phyloP scores from a whole-genome alignment of 2,113 vertebrate species.

The Bolborhynchus lineola region DNA sequence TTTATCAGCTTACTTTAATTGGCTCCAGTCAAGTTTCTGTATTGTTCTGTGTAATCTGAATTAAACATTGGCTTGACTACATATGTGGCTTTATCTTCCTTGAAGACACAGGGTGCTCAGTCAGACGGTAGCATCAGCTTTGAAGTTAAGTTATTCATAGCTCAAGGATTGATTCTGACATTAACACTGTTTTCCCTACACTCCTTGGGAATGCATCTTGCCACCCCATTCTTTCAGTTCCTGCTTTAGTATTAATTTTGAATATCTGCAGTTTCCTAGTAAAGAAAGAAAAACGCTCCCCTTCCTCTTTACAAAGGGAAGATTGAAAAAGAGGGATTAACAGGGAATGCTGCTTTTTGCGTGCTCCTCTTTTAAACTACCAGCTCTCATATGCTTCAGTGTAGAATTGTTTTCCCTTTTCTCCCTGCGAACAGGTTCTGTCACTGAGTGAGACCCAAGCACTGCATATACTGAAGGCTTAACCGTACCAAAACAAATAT shows the following conservation, averaged over 20 bases:
- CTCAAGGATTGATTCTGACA: conserved; percentile 57
- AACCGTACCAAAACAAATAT: not conserved
- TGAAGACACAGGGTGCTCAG: conserved; percentile 51
- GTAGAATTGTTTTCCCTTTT: not conserved
- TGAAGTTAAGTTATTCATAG: conserved; percentile 69
- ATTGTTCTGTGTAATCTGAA: conserved; percentile 58
- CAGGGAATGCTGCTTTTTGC: not conserved
- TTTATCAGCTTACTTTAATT: conserved; percentile 61
- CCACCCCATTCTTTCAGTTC: conserved; percentile 47
- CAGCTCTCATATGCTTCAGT: not conserved
- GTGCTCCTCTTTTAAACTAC: not conserved
- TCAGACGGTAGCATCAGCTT: conserved; percentile 56
- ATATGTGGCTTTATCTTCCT: conserved; percentile 60
- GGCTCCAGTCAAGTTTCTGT: conserved; percentile 44
- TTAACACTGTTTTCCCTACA: conserved; percentile 12
- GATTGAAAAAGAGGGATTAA: not conserved
- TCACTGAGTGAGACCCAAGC: not conserved
- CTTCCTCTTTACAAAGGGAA: not conserved
- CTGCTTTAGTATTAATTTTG: conserved; percentile 37
- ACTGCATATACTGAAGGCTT: not conserved
- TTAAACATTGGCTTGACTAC: conserved; percentile 66
- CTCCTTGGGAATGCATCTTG: conserved; percentile 25
- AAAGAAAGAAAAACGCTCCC: not conserved
- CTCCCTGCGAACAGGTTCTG: not conserved
- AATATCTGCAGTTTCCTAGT: not conserved